Conservation (phyloP, 2,888 invertebrate genomes). For the Steinernema hermaphroditum region DNA sequence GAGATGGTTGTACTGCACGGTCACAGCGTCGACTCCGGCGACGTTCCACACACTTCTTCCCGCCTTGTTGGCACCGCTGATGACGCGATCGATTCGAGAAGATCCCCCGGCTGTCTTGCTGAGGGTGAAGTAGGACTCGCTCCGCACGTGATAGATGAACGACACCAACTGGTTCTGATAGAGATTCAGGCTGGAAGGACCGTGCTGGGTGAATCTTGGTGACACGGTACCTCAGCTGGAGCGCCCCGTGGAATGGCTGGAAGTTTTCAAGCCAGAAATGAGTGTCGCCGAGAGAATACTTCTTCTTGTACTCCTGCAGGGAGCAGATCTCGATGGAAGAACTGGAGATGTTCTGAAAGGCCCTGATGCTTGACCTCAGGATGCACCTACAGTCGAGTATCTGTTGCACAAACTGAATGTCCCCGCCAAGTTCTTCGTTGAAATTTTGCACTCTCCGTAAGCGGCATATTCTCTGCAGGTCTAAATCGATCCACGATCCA, state of each 20-base stretch:
- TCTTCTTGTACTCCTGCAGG: too few relatives aligned
- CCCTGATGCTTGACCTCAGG: too few relatives aligned
- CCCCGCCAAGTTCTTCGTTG: background rate
- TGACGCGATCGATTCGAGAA: background rate
- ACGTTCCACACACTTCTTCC: background rate
- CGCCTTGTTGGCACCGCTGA: too few relatives aligned
- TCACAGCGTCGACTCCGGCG: background rate
- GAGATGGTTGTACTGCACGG: background rate
- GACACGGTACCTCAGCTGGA: background rate
- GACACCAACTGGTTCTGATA: background rate
- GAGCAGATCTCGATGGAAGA: too few relatives aligned
- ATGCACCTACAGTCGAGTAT: background rate
- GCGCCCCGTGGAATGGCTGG: background rate
- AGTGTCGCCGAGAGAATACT: too few relatives aligned
- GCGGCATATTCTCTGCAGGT: too few relatives aligned
- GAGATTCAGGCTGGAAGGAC: background rate
- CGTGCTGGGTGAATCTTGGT: background rate
- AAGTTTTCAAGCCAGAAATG: slow-evolving; percentile 12
- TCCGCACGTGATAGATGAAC: background rate
- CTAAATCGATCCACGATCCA: too few relatives aligned
- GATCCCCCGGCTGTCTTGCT: background rate
- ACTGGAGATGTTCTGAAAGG: too few relatives aligned
- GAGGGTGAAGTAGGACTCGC: background rate
- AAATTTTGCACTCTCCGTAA: background rate
- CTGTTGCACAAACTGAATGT: background rate